Evolutionary conservation across 2,797 vertebrate genomes (phyloP).

Genomic region (Lacerta viridis): DNA sequence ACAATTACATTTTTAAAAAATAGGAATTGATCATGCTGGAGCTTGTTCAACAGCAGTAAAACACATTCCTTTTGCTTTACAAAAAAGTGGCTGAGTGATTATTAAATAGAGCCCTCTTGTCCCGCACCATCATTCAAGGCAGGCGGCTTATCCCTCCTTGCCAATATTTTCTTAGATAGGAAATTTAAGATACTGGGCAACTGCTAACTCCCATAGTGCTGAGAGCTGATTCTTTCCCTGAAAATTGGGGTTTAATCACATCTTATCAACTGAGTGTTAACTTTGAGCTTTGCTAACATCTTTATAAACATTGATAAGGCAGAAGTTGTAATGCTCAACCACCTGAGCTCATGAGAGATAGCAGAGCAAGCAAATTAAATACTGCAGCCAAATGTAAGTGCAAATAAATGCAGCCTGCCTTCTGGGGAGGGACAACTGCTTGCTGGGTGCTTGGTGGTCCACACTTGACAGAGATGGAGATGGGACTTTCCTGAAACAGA

Average conservation of each 20-base stretch:
- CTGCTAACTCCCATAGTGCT: background rate
- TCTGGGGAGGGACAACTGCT: background rate
- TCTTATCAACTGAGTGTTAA: background rate
- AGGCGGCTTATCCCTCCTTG: background rate
- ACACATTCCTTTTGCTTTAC: background rate
- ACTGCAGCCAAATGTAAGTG: background rate
- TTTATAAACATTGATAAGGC: background rate
- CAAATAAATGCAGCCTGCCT: background rate
- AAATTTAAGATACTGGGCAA: slow-evolving; percentile 3
- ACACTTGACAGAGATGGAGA: background rate
- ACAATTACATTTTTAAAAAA: too few species aligned
- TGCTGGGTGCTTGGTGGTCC: background rate
- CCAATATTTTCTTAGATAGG: background rate
- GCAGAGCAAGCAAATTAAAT: slow-evolving; percentile 8
- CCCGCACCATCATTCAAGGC: background rate
- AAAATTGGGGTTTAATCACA: background rate
- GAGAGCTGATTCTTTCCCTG: background rate
- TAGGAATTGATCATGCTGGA: background rate
- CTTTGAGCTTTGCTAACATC: background rate
- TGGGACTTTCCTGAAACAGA: background rate
- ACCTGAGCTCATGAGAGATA: slow-evolving; percentile 27
- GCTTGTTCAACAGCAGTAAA: background rate
- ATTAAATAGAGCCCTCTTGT: background rate
- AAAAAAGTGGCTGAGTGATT: background rate
- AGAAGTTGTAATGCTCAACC: background rate